Percentiles rank a stretch among this genome's conserved stretches.
phyloP scores from a whole-genome alignment of 2,113 vertebrate genomes.

The Hemibagrus wyckioides region DNA sequence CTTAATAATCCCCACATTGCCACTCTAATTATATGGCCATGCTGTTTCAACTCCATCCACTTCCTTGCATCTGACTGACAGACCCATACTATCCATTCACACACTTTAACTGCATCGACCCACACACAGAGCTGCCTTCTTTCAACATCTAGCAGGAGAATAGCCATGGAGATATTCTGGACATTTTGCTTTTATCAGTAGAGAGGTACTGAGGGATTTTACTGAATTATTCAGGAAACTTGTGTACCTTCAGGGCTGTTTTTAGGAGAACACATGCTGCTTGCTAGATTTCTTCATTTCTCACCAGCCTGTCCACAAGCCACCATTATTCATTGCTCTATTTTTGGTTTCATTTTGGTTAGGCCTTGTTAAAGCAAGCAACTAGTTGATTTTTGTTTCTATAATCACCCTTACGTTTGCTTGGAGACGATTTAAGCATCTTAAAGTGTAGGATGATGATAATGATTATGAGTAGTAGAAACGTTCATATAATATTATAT shows the following conservation, averaged over 20 bases:
- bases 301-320: neutral
- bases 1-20: conserved; percentile 17
- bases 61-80: conserved; percentile 4
- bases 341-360: neutral
- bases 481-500: neutral
- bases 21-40: conserved; percentile 24
- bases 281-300: neutral
- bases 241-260: neutral
- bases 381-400: neutral
- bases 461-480: neutral
- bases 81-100: neutral
- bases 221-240: conserved; percentile 42
- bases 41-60: neutral
- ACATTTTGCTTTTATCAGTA: neutral
- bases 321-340: neutral
- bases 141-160: conserved; percentile 7
- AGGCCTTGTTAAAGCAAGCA: neutral
- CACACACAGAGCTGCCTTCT: neutral
- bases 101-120: conserved; percentile 23
- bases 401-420: neutral
- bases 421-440: neutral
- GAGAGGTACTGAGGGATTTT: conserved; percentile 23
- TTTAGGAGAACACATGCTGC: conserved; percentile 11
- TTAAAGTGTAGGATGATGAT: neutral
- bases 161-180: neutral